Percentiles rank a stretch among this genome's conserved stretches.
These are phyloP conservation scores for Buceros bicornis DNA, from an alignment of 2,797 vertebrate genomes.

Conservation along the genomic window DNA sequence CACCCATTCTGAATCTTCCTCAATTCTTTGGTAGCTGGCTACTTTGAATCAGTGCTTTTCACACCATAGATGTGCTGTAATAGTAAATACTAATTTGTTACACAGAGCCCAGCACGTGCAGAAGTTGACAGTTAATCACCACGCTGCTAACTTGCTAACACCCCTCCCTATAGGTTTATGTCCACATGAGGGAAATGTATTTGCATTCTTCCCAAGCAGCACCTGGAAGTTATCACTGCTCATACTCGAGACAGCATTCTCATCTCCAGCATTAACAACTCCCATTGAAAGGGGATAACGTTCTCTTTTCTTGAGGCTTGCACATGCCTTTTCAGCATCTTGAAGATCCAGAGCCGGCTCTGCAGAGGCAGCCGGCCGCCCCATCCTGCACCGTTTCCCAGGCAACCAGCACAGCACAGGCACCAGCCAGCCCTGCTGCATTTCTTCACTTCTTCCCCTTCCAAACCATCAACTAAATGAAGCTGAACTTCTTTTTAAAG, in stretches of 20 bases:
- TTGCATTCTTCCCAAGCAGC: background rate
- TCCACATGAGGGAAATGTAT: background rate
- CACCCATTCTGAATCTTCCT: background rate
- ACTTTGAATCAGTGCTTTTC: background rate
- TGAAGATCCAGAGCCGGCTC: background rate
- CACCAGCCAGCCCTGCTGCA: background rate
- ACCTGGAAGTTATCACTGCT: background rate
- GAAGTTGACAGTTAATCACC: too few species aligned
- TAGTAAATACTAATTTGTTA: background rate
- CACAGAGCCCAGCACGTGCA: background rate
- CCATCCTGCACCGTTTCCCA: background rate
- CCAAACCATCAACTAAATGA: background rate
- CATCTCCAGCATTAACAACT: background rate
- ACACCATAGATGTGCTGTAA: rapidly evolving
- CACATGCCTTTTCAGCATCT: background rate
- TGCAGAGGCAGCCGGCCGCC: background rate
- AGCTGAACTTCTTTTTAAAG: background rate
- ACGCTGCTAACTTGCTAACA: background rate
- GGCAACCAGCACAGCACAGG: constrained; percentile 9
- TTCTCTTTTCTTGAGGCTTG: background rate
- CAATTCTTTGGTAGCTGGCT: background rate
- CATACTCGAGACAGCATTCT: background rate
- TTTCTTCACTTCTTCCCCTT: background rate
- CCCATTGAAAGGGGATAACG: background rate
- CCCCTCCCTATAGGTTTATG: background rate